phyloP scores from a whole-genome alignment of 2,888 invertebrate species.

The Pachliopta kotzebuea region DNA sequence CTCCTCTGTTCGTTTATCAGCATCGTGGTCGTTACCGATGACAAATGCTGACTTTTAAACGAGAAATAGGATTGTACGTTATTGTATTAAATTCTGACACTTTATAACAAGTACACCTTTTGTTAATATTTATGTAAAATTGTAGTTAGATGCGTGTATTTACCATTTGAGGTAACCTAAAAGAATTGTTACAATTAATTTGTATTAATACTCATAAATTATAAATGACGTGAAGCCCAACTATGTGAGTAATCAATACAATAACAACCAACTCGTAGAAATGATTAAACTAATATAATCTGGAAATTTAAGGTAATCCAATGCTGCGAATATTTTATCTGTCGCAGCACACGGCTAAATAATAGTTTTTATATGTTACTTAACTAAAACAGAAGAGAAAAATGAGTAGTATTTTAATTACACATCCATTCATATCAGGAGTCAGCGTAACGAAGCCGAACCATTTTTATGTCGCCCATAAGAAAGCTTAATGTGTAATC shows the following conservation, averaged over 20 bases:
- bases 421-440: conserved; percentile 46
- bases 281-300: neutral
- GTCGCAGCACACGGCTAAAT: neutral
- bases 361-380: neutral
- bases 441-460: conserved; percentile 52
- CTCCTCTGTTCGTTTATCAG: conserved; percentile 30
- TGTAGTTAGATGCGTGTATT: neutral
- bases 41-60: conserved; percentile 39
- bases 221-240: neutral
- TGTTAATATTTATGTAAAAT: neutral
- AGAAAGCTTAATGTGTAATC: conserved; percentile 58
- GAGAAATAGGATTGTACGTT: conserved; percentile 33
- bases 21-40: conserved; percentile 31
- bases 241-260: neutral
- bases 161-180: no score
- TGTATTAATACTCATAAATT: neutral
- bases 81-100: conserved; percentile 34
- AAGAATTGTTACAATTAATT: no score
- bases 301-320: neutral
- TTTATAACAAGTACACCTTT: conserved; percentile 12
- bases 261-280: neutral
- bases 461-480: conserved; percentile 56
- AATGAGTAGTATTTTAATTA: conserved; percentile 16
- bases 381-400: conserved; percentile 8
- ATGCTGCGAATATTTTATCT: neutral